Evolutionary conservation across 2,797 vertebrate species (phyloP).

Genomic region (Xyrichtys novacula): DNA sequence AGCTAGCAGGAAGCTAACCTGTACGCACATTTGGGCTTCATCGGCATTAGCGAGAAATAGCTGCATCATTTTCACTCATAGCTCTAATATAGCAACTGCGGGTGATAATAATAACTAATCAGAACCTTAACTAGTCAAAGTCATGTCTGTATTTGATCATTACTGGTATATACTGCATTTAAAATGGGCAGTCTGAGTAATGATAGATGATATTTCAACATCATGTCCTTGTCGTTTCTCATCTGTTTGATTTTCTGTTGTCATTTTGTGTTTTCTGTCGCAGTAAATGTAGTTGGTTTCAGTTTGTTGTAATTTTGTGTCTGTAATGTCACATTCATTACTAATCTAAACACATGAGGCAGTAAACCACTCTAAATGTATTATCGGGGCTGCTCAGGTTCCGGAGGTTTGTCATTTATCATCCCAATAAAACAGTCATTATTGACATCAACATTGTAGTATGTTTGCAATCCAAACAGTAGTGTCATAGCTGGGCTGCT

Average conservation of each 20-base stretch:
- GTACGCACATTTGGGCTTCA: slow-evolving; percentile 35
- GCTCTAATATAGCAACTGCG: background rate
- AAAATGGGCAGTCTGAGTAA: background rate
- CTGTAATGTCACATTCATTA: no score
- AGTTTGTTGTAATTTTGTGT: background rate
- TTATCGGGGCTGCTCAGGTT: no score
- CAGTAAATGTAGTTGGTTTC: background rate
- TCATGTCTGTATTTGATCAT: no score
- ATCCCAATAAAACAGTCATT: background rate
- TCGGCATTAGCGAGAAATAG: slow-evolving; percentile 48
- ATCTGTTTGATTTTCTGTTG: background rate
- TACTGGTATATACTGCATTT: no score
- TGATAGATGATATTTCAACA: background rate
- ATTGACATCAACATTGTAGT: background rate
- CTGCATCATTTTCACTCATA: slow-evolving; percentile 61
- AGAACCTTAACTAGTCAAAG: rapidly evolving
- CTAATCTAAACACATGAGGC: no score
- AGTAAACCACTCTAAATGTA: no score
- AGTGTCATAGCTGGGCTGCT: background rate
- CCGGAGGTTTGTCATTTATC: background rate
- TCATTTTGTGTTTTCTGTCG: background rate
- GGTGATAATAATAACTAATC: background rate
- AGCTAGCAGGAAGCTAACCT: slow-evolving; percentile 53
- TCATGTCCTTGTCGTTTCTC: background rate
- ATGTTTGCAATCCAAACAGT: background rate